phyloP scores from a whole-genome alignment of 2,113 vertebrate species.

The Tenrec ecaudatus region DNA sequence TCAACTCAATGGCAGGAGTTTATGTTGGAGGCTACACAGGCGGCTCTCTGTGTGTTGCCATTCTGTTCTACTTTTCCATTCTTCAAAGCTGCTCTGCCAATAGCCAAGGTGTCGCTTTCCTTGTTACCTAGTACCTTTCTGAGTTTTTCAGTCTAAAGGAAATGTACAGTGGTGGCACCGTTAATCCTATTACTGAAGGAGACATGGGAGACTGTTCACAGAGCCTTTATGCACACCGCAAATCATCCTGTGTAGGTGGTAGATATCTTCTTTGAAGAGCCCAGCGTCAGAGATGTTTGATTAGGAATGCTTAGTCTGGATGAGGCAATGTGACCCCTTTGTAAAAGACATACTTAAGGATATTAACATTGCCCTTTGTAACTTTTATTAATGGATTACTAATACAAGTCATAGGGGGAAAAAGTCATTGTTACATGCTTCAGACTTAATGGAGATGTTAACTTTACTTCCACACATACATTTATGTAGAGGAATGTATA shows the following conservation, averaged over 20 bases:
- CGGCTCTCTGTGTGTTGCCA: not conserved
- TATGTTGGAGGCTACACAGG: too few relatives aligned
- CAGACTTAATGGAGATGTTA: not conserved
- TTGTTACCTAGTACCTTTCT: not conserved
- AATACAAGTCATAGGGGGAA: constrained; percentile 20
- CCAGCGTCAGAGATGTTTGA: not conserved
- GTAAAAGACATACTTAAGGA: constrained; percentile 6
- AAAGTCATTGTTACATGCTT: not conserved
- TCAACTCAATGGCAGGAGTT: too few relatives aligned
- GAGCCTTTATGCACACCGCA: not conserved
- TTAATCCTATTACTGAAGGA: not conserved
- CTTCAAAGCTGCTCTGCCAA: not conserved
- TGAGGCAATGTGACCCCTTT: not conserved
- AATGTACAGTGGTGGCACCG: not conserved
- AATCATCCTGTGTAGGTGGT: not conserved
- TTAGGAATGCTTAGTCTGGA: not conserved
- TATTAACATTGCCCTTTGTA: not conserved
- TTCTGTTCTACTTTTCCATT: not conserved
- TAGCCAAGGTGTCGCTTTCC: not conserved
- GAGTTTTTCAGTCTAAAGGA: not conserved
- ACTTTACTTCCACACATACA: not conserved
- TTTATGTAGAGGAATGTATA: not conserved
- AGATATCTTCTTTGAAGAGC: not conserved
- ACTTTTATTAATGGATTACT: not conserved
- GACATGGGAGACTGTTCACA: not conserved